Evolutionary conservation across 2,113 vertebrate species (phyloP).

Genomic region (Nesoenas mayeri): DNA sequence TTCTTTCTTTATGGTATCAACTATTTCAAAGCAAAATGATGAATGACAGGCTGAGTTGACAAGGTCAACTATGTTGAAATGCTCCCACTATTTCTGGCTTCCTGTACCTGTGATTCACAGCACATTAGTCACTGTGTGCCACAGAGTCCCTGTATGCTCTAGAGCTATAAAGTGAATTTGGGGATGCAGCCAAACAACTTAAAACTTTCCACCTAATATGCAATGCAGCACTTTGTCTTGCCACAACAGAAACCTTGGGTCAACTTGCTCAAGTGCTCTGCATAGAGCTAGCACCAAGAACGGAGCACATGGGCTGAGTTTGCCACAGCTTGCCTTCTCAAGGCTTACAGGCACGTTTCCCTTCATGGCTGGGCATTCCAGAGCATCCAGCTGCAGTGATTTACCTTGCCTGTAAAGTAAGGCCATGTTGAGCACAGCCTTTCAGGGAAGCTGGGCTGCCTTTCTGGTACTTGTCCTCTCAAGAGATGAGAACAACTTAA

Average conservation of each 20-base stretch:
- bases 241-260: not conserved
- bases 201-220: not conserved
- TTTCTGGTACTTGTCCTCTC: not conserved
- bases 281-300: not conserved
- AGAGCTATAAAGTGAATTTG: not conserved
- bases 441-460: not conserved
- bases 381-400: not conserved
- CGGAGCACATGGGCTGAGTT: accelerated
- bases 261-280: not conserved
- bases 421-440: not conserved
- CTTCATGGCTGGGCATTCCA: not conserved
- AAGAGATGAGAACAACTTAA: not conserved
- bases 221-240: not conserved
- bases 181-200: not conserved
- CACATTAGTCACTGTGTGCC: not conserved
- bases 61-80: not conserved
- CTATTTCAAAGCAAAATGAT: not conserved
- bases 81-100: not conserved
- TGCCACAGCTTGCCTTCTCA: not conserved
- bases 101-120: not conserved
- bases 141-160: not conserved
- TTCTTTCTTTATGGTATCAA: not conserved
- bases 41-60: not conserved
- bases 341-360: not conserved
- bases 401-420: not conserved